phyloP scores from a whole-genome alignment of 2,888 invertebrate species.

The Sussaba pulchella region DNA sequence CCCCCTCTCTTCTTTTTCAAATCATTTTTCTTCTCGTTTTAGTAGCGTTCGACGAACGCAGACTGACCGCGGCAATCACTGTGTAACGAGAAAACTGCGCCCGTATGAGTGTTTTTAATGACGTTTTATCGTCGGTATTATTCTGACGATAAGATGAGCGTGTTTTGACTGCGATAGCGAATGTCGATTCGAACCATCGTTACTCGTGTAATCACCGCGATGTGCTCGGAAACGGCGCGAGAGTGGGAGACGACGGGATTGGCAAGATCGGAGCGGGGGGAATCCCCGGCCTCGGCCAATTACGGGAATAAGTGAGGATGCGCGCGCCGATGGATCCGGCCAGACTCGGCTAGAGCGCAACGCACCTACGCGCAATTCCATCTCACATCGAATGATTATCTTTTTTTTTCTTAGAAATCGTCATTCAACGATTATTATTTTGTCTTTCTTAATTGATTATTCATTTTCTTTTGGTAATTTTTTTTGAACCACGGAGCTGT shows the following conservation, averaged over 20 bases:
- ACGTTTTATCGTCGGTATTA: constrained; percentile 4
- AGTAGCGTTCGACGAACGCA: too few species aligned
- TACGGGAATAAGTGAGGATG: constrained; percentile 28
- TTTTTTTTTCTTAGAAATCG: not conserved
- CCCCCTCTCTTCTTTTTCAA: not conserved
- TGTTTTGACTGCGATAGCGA: constrained; percentile 61
- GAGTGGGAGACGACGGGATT: not conserved
- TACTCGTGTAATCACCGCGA: not conserved
- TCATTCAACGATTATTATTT: not conserved
- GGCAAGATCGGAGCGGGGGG: constrained; percentile 23
- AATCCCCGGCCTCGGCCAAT: not conserved
- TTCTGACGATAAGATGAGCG: constrained; percentile 45
- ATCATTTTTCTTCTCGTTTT: too few species aligned
- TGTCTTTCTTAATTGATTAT: too few species aligned
- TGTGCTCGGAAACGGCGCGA: not conserved
- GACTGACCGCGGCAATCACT: too few species aligned
- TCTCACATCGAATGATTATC: constrained; percentile 1
- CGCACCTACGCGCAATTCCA: not conserved
- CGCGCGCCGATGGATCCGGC: not conserved
- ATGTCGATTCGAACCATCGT: constrained; percentile 26
- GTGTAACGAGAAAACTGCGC: too few species aligned
- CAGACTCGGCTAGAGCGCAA: not conserved
- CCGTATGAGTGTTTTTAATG: too few species aligned
- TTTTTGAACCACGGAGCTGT: not conserved
- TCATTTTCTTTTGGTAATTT: too few species aligned